These are phyloP conservation scores for Keiferia lycopersicella DNA, from an alignment of 2,888 invertebrate genomes.

Conservation along the genomic window DNA sequence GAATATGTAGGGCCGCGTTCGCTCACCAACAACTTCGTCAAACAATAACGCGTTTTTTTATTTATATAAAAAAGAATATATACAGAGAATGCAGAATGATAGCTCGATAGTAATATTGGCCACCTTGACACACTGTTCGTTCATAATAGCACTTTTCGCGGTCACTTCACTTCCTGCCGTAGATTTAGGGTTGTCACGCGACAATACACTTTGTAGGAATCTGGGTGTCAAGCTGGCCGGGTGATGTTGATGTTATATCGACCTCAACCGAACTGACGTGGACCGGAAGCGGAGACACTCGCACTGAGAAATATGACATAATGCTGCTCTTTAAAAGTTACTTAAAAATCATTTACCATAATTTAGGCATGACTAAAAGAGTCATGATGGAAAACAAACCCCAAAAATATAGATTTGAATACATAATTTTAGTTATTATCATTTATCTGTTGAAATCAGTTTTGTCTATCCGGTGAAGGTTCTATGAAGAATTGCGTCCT, in stretches of 20 bases:
- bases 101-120: slow-evolving; percentile 44
- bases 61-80: slow-evolving; percentile 49
- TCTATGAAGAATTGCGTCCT: background rate
- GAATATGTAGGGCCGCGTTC: slow-evolving; percentile 34
- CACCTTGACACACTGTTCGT: slow-evolving; percentile 51
- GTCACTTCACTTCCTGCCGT: slow-evolving; percentile 26
- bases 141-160: slow-evolving; percentile 30
- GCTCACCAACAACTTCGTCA: slow-evolving; percentile 36
- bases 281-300: background rate
- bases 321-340: background rate
- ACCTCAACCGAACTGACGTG: slow-evolving; percentile 6
- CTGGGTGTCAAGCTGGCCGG: slow-evolving; percentile 34
- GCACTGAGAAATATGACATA: slow-evolving; percentile 17
- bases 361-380: background rate
- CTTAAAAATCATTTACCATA: slow-evolving; percentile 8
- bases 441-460: background rate
- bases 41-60: slow-evolving; percentile 41
- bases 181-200: background rate
- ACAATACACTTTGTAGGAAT: slow-evolving; percentile 1
- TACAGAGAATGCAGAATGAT: slow-evolving; percentile 50
- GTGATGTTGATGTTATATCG: background rate
- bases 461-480: background rate
- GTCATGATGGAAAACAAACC: background rate
- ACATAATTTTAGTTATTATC: background rate
- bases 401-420: background rate